Evolutionary conservation across 2,113 vertebrate species (phyloP).

Genomic region (Macaca fascicularis): T2T-MFA8v1.1 NC_088381.1:18009001-18009500

Average conservation of each 20-base stretch:
- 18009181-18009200: neutral
- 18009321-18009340: neutral
- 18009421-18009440: no score
- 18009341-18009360: neutral
- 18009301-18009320: neutral
- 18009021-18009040: neutral
- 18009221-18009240: neutral
- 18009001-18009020: neutral
- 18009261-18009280: neutral
- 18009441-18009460: no score
- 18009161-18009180: neutral
- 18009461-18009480: no score
- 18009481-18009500: no score
- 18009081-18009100: constrained; percentile 5
- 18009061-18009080: neutral
- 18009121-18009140: neutral
- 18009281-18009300: neutral
- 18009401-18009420: no score
- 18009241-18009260: constrained; percentile 9
- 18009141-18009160: neutral
- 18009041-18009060: neutral
- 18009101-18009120: constrained; percentile 18
- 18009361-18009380: neutral
- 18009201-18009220: neutral
- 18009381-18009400: neutral